Conservation (phyloP, 2,888 invertebrate species). For the Papilio gigon region DNA sequence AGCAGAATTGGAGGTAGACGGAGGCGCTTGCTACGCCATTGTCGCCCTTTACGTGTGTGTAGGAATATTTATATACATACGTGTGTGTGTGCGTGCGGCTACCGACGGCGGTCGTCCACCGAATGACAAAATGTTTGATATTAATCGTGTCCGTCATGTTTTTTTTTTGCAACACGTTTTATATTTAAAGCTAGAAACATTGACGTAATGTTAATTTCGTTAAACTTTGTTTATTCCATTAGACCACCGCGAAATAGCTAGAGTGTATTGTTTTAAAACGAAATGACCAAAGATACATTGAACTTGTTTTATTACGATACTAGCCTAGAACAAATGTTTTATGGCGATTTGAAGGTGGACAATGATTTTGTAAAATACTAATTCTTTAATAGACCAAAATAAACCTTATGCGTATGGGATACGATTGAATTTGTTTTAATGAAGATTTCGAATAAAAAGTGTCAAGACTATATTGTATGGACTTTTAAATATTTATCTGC, state of each 20-base stretch:
- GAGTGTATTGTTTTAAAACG: not conserved
- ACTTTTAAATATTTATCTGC: constrained; percentile 59
- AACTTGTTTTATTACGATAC: not conserved
- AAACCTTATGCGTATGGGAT: too few relatives aligned
- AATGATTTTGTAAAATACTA: too few relatives aligned
- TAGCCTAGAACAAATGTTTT: too few relatives aligned
- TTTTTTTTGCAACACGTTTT: constrained; percentile 36
- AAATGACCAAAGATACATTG: not conserved
- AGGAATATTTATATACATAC: constrained; percentile 40
- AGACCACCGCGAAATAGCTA: not conserved
- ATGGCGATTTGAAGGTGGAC: too few relatives aligned
- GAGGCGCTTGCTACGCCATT: constrained; percentile 61
- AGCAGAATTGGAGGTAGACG: constrained; percentile 70
- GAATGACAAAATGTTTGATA: constrained; percentile 58
- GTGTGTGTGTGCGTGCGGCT: constrained; percentile 51
- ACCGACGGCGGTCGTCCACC: constrained; percentile 46
- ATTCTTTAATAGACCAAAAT: too few relatives aligned
- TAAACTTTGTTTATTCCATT: not conserved
- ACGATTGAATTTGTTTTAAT: not conserved
- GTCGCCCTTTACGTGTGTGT: constrained; percentile 48
- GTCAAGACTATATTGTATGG: constrained; percentile 33
- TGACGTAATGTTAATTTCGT: constrained; percentile 23
- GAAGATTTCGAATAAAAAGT: not conserved
- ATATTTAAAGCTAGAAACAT: constrained; percentile 21
- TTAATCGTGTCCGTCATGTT: constrained; percentile 27